A percentile compares a stretch with the other conserved stretches of the same genome.
phyloP scores from a whole-genome alignment of 2,113 vertebrate species.

The Kryptolebias marmoratus region DNA sequence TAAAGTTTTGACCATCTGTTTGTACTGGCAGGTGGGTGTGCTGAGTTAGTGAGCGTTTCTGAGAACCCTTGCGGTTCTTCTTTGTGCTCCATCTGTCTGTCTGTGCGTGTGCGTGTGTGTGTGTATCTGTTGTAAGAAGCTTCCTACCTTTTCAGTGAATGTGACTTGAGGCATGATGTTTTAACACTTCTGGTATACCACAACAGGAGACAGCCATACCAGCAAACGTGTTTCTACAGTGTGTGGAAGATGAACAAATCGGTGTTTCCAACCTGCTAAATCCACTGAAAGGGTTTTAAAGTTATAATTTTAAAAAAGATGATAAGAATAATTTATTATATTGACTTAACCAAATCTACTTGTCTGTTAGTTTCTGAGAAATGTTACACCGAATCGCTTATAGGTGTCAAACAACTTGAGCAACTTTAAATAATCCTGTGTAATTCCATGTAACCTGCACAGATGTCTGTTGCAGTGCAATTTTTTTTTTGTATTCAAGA shows the following conservation, averaged over 20 bases:
- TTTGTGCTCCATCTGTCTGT: conserved; percentile 17
- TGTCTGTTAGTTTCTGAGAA: not conserved
- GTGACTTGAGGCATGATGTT: conserved; percentile 38
- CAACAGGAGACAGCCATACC: conserved; percentile 34
- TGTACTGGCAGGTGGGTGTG: conserved; percentile 59
- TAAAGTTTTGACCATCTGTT: conserved; percentile 54
- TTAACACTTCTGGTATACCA: conserved; percentile 41
- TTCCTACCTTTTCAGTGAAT: conserved; percentile 68
- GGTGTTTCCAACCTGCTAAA: not conserved
- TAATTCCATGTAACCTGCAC: not conserved
- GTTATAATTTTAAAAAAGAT: not conserved
- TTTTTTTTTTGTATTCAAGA: not conserved
- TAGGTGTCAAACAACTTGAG: not conserved
- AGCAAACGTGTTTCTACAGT: not conserved
- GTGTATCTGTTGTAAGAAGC: conserved; percentile 64
- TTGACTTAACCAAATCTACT: not conserved
- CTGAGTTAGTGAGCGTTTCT: conserved; percentile 67
- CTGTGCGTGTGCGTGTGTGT: conserved; percentile 11
- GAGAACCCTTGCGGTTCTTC: conserved; percentile 68
- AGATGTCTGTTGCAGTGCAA: not conserved
- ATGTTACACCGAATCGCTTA: not conserved
- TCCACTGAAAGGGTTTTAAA: not conserved
- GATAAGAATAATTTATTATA: not conserved
- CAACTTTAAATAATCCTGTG: not conserved
- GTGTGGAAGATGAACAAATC: not conserved